These are phyloP conservation scores for Pelvicachromis taeniatus DNA, from an alignment of 2,113 vertebrate genomes.

Conservation along the genomic window DNA sequence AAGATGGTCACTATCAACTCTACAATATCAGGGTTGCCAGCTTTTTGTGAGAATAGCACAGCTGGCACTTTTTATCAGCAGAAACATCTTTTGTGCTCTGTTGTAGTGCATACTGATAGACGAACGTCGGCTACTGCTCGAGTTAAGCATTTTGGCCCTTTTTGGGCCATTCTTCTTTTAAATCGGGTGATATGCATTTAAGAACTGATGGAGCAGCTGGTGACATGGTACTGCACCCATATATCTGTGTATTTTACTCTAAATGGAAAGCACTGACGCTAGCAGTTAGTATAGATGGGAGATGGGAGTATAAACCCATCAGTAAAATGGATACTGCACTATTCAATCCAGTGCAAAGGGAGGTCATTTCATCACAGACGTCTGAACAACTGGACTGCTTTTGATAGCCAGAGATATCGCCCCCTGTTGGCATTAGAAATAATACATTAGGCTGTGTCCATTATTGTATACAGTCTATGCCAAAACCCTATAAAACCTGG, in stretches of 20 bases:
- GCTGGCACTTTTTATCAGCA: background rate
- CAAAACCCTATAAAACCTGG: background rate
- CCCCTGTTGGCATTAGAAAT: background rate
- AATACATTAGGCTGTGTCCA: background rate
- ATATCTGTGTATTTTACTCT: background rate
- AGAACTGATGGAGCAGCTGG: background rate
- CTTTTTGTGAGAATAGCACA: background rate
- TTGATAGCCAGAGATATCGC: background rate
- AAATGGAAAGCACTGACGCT: background rate
- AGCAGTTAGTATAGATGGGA: no score
- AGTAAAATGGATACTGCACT: fast-evolving
- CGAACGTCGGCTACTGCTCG: background rate
- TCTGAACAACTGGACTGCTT: background rate
- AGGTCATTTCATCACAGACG: background rate
- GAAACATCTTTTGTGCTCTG: background rate
- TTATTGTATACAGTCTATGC: background rate
- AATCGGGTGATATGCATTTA: background rate
- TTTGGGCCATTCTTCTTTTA: background rate
- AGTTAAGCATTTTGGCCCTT: background rate
- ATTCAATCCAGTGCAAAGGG: background rate
- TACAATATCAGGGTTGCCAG: background rate
- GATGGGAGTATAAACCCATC: background rate
- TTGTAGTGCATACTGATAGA: background rate
- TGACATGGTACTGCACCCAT: background rate
- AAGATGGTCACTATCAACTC: background rate